Evolutionary conservation across 2,888 invertebrate species (phyloP).

Genomic region (Lacanobia oleracea): DNA sequence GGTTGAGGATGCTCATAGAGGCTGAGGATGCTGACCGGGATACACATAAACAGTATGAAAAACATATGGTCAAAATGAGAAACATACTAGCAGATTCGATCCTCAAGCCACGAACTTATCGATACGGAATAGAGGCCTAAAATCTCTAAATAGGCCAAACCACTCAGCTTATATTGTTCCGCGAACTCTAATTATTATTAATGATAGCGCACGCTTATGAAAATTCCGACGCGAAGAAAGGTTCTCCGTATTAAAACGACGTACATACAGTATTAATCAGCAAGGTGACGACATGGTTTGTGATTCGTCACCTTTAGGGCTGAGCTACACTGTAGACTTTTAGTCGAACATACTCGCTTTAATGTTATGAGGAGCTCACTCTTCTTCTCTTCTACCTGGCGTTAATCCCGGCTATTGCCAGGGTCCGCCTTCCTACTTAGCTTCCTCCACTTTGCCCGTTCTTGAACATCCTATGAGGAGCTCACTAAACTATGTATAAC

Average conservation of each 20-base stretch:
- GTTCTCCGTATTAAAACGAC: constrained; percentile 53
- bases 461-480: too few species aligned
- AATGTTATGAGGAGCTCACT: too few species aligned
- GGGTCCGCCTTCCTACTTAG: too few species aligned
- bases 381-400: too few species aligned
- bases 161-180: constrained; percentile 84
- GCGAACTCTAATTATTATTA: constrained; percentile 86
- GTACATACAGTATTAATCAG: constrained; percentile 48
- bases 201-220: constrained; percentile 79
- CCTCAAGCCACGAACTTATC: constrained; percentile 19
- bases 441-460: too few species aligned
- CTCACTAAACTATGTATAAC: too few species aligned
- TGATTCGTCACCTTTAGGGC: constrained; percentile 36
- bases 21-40: too few species aligned
- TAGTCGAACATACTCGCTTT: neutral
- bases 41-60: too few species aligned
- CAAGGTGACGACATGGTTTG: constrained; percentile 35
- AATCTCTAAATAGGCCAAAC: constrained; percentile 79
- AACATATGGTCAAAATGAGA: neutral
- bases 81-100: constrained; percentile 20
- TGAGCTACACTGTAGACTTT: neutral
- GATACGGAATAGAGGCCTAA: constrained; percentile 75
- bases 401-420: too few species aligned
- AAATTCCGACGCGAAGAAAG: constrained; percentile 72
- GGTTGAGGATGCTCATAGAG: too few species aligned